These are phyloP conservation scores for Neodiprion lecontei DNA, from an alignment of 1,140 invertebrate species.

Conservation along the genomic window DNA sequence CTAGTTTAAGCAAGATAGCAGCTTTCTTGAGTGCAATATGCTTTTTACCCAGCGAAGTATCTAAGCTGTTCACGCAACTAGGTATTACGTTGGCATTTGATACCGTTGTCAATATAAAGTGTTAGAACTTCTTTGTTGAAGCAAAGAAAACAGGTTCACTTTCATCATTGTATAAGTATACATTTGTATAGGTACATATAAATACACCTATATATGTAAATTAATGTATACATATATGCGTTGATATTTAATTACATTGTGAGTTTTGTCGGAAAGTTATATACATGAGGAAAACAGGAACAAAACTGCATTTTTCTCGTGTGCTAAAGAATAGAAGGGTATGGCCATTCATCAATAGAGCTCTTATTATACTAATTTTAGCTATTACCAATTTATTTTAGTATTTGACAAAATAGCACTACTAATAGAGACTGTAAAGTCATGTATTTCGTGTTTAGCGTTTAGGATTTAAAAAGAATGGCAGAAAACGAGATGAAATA, in stretches of 20 bases:
- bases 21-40: conserved; percentile 1
- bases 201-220: no score
- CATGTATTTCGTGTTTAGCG: conserved; percentile 53
- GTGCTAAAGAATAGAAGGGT: neutral
- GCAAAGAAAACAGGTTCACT: neutral
- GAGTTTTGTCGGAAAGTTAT: neutral
- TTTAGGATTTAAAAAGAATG: conserved; percentile 27
- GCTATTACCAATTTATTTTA: conserved; percentile 6
- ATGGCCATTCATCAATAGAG: neutral
- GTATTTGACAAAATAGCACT: conserved; percentile 23
- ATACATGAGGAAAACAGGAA: neutral
- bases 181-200: neutral
- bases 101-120: neutral
- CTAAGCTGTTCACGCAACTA: neutral
- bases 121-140: neutral
- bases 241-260: no score
- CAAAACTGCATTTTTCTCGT: no score
- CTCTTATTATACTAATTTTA: conserved; percentile 1
- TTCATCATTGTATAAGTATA: neutral
- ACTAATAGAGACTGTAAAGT: conserved; percentile 45
- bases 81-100: neutral
- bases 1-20: neutral
- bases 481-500: neutral
- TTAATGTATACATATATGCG: neutral
- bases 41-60: neutral